A percentile compares a stretch with the other conserved stretches of the same genome.
These are phyloP conservation scores for Dasyurus viverrinus DNA, from an alignment of 2,113 vertebrate species.

Conservation along the genomic window DNA sequence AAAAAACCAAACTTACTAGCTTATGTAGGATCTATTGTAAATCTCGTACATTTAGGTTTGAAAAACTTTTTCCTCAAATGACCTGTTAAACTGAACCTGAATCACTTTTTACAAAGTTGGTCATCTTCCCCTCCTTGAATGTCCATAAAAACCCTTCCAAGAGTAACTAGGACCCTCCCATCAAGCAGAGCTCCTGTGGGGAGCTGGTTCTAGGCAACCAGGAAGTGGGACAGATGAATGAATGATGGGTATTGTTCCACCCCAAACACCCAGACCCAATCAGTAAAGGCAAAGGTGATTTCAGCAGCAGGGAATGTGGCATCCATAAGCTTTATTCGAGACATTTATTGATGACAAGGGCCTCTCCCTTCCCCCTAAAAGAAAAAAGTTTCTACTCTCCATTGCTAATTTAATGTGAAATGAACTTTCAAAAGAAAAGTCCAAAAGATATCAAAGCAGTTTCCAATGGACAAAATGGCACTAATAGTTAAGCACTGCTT, in stretches of 20 bases:
- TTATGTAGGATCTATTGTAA: not conserved
- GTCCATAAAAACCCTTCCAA: conserved; percentile 69
- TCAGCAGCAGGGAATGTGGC: conserved; percentile 76
- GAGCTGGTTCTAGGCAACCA: conserved; percentile 9
- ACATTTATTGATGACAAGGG: conserved; percentile 61
- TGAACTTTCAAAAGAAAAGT: not conserved
- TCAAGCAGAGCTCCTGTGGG: not conserved
- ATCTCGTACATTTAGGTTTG: no score
- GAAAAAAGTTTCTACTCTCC: conserved; percentile 15
- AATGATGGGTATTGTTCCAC: conserved; percentile 68
- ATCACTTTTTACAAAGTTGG: conserved; percentile 12
- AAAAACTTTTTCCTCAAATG: conserved; percentile 17
- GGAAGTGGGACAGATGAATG: conserved; percentile 65
- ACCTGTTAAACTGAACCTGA: conserved; percentile 12
- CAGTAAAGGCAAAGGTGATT: conserved; percentile 62
- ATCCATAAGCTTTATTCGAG: conserved; percentile 68
- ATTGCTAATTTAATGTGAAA: not conserved
- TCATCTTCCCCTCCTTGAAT: not conserved
- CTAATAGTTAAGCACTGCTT: not conserved
- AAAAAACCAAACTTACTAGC: not conserved
- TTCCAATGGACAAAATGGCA: not conserved
- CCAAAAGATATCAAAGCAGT: not conserved
- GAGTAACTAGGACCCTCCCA: conserved; percentile 63
- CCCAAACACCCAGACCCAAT: conserved; percentile 29
- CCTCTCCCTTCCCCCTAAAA: conserved; percentile 26